Evolutionary conservation across 2,113 vertebrate species (phyloP), one percentile per base, ranked within the genome.

Genomic region (Serilophus lunatus): DNA sequence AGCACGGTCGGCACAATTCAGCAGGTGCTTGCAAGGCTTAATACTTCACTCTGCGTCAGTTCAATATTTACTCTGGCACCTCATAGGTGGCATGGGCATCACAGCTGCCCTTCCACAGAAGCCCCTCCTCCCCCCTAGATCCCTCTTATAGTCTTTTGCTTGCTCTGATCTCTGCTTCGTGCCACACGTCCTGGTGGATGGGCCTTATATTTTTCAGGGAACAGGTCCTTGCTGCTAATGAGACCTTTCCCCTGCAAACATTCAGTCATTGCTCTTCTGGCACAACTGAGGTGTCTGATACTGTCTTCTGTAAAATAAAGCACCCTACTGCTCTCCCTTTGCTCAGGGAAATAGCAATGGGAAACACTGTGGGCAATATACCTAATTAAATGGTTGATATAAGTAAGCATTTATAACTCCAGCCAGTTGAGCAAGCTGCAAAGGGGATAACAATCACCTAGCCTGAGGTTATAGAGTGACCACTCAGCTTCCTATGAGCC

Each of bases 1-100:
- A 13, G 54, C 0, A 0, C 56, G n/a, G 12, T 7, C 13, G 36
- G 26, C 53, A 42, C 7, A 1, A 9, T 5, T 28, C 3, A 13
- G 29, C 29, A 51, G 38, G 12, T 4, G 26, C 22, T 36, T 28
- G 12, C 36, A 28, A 40, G 42, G 14, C 28, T 47, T 18, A 38
- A 18, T 0, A 2, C 28, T 28, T 47, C 57, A n/a, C 7, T 22
- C 74, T 7, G 22, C 15, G 36, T 28, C 60, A 13, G 38, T 5
- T 54, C 53, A 12, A 6, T 23, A 3, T 5, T 54, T 38, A 47
- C 36, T 47, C 51, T 35, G 36, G 33, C 22, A 25, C 23, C 18
- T 70, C 66, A 3, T 13, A 53, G 50, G 40, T 17, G 38, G 20
- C 49, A 7, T 0, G 11, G 35, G 45, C 42, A 56, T 7, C 28